Percentiles rank a stretch among this genome's conserved stretches.
Evolutionary conservation across 64 coral and sea anemone genomes (phyloP).

Genomic region (Orbicella faveolata): DNA sequence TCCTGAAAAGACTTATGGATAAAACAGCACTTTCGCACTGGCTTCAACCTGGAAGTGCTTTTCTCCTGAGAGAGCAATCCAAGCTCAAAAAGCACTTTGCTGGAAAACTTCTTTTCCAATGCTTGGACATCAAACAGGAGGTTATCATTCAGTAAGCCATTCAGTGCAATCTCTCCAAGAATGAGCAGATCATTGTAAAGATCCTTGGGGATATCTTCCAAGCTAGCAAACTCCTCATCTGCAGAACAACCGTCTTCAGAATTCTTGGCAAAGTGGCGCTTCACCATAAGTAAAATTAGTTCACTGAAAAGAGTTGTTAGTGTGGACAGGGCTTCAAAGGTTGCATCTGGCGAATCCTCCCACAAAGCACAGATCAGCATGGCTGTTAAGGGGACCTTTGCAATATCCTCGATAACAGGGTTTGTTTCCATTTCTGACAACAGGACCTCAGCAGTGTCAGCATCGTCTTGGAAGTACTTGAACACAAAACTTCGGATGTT

Average conservation of each 20-base stretch:
- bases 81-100: slow-evolving; percentile 46
- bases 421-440: slow-evolving; percentile 49
- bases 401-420: slow-evolving; percentile 59
- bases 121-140: slow-evolving; percentile 62
- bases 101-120: slow-evolving; percentile 16
- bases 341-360: slow-evolving; percentile 46
- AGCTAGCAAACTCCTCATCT: slow-evolving; percentile 9
- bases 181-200: slow-evolving; percentile 35
- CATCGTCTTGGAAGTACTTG: slow-evolving; percentile 68
- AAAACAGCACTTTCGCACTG: slow-evolving; percentile 59
- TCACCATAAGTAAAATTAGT: slow-evolving; percentile 47
- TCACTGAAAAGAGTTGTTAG: slow-evolving; percentile 55
- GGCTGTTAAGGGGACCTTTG: slow-evolving; percentile 67
- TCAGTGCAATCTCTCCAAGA: slow-evolving; percentile 57
- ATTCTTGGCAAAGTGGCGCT: slow-evolving; percentile 58
- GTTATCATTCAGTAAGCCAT: slow-evolving; percentile 50
- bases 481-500: slow-evolving; percentile 52
- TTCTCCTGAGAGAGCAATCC: slow-evolving; percentile 55
- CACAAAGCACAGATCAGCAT: slow-evolving; percentile 70
- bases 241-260: neutral
- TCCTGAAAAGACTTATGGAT: slow-evolving; percentile 70
- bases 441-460: slow-evolving; percentile 33
- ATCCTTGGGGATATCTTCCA: slow-evolving; percentile 55
- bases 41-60: slow-evolving; percentile 67
- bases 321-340: slow-evolving; percentile 55